Conservation (phyloP, 2,113 vertebrate species). For the Telmatochromis brichardi region DNA sequence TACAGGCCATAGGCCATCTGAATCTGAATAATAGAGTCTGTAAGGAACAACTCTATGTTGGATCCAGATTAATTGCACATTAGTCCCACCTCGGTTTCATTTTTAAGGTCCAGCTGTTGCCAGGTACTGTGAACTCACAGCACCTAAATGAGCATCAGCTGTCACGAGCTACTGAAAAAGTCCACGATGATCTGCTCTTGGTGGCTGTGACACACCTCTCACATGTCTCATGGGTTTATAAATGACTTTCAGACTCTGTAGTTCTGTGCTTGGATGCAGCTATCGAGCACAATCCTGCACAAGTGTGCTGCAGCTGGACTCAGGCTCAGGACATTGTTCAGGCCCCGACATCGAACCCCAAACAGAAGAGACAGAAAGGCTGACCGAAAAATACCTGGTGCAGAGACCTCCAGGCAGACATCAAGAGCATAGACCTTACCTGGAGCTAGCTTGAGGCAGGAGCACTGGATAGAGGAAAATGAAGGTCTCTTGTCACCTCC, state of each 20-base stretch:
- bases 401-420: neutral
- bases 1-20: neutral
- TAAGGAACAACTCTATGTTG: neutral
- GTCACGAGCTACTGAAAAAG: neutral
- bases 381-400: neutral
- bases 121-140: neutral
- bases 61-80: neutral
- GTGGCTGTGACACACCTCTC: neutral
- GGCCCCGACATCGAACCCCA: neutral
- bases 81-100: neutral
- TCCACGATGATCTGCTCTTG: neutral
- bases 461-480: neutral
- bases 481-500: neutral
- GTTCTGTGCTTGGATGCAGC: neutral
- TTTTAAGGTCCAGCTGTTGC: neutral
- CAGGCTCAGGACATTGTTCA: neutral
- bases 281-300: accelerated
- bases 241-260: neutral
- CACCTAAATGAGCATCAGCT: neutral
- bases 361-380: neutral
- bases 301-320: neutral
- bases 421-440: neutral
- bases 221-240: neutral
- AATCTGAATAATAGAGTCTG: neutral
- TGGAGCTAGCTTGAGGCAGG: neutral